phyloP scores from a whole-genome alignment of 2,888 invertebrate genomes.

The Cephus rjabovi region DNA sequence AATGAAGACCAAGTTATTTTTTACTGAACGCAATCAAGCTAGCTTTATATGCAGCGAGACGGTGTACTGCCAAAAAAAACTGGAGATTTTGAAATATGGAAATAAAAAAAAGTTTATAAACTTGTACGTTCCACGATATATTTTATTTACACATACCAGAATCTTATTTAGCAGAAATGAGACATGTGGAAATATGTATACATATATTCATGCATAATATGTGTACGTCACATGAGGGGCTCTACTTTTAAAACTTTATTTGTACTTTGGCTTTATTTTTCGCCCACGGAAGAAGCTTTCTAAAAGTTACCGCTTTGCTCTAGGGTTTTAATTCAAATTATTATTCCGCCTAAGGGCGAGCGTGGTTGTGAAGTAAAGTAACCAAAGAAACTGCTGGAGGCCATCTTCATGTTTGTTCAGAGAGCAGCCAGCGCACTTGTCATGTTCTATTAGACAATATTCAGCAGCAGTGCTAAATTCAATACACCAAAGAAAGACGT shows the following conservation, averaged over 20 bases:
- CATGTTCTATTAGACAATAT: background rate
- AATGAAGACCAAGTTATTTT: conserved; percentile 34
- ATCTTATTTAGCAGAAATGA: background rate
- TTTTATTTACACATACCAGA: background rate
- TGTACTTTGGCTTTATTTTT: background rate
- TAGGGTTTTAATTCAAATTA: background rate
- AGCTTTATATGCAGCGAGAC: conserved; percentile 35
- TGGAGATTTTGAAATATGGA: conserved; percentile 26
- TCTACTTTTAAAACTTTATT: background rate
- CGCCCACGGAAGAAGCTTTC: background rate
- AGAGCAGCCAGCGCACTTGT: background rate
- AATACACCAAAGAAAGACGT: background rate
- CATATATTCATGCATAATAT: no score
- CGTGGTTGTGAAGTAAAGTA: background rate
- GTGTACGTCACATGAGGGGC: no score
- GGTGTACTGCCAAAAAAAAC: conserved; percentile 40
- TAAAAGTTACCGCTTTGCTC: no score
- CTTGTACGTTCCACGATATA: conserved; percentile 25
- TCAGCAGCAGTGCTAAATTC: background rate
- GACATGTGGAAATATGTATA: background rate
- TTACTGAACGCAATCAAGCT: conserved; percentile 35
- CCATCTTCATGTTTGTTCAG: background rate
- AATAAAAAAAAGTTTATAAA: conserved; percentile 43
- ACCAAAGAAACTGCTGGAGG: background rate
- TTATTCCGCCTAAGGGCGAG: background rate